Evolutionary conservation across 2,888 invertebrate genomes (phyloP), one percentile per base, ranked within the genome.

Genomic region (Dascillus cervinus): DNA sequence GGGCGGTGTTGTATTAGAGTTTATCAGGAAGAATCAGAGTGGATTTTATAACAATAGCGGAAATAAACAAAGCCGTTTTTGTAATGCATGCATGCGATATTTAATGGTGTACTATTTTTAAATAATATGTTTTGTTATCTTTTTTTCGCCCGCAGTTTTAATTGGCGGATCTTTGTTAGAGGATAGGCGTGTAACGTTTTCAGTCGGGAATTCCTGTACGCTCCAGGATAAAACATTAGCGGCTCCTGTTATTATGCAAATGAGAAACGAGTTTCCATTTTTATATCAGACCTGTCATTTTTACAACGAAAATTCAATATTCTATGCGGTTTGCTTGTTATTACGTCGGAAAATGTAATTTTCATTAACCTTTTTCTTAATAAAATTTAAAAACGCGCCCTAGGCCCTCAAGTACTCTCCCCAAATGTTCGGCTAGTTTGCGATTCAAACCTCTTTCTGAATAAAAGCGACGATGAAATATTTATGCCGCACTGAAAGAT

Each of bases 211-310:
- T 9, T 26, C 17, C 34, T 33, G 22, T 28, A 24, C 34, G 30
- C 33, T 26, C 29, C 32, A 20, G 32, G 26, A 36, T 35, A 36
- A 39, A 39, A 36, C 39, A 36, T 39, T 39, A 39, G 35, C 39
- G 35, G 29, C 34, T 35, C 29, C 36, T 27, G 35, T 39, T 39
- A 39, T 36, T 36, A 39, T 39, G 39, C 26, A 39, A 39, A 39
- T 39, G 35, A 39, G 39, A 35, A 26, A n/a, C 20, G 39, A 35
- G 25, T 26, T 35, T 35, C 35, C 29, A 32, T 35, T 36, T 39
- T 35, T 35, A 32, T 35, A 39, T 35, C 32, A 33, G 34, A 38
- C 36, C 26, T 39, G 35, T 36, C 32, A 32, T 29, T 36, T 38
- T 28, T n/a, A 34, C 24, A 22, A 29, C 19, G 30, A 30, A 33